Percentiles rank a stretch among this genome's conserved stretches.
Conservation (phyloP, 2,797 vertebrate species). For the Thripadectes ignobilis region DNA sequence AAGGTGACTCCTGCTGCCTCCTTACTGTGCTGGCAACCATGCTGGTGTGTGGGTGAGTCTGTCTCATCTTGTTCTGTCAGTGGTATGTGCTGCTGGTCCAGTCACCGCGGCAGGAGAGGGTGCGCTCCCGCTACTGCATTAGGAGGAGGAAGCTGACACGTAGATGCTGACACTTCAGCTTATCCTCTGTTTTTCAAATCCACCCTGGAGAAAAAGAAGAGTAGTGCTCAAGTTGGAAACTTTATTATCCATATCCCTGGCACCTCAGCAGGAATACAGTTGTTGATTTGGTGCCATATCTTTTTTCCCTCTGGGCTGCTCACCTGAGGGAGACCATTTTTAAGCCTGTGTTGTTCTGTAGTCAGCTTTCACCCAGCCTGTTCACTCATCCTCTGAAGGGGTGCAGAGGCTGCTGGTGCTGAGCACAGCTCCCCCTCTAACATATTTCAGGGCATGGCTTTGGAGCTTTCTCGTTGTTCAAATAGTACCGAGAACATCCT, state of each 20-base stretch:
- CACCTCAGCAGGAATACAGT: not conserved
- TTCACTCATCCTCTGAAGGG: fast-evolving
- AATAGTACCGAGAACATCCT: not conserved
- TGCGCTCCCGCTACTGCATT: not conserved
- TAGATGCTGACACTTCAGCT: not conserved
- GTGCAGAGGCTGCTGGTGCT: not conserved
- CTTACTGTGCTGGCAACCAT: not conserved
- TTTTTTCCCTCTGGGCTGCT: not conserved
- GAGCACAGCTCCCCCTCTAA: not conserved
- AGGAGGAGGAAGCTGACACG: not conserved
- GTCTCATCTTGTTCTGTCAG: not conserved
- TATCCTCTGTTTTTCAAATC: not conserved
- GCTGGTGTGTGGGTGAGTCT: not conserved
- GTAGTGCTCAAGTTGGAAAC: not conserved
- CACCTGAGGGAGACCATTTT: fast-evolving
- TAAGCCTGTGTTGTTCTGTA: not conserved
- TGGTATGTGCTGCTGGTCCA: fast-evolving
- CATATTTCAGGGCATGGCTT: not conserved
- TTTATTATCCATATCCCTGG: not conserved
- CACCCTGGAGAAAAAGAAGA: not conserved
- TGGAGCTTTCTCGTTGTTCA: not conserved
- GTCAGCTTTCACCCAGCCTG: not conserved
- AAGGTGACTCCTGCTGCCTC: not conserved
- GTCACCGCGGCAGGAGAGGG: not conserved
- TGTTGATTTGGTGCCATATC: not conserved